phyloP scores from a whole-genome alignment of 2,113 vertebrate genomes.

The Oncorhynchus masou region DNA sequence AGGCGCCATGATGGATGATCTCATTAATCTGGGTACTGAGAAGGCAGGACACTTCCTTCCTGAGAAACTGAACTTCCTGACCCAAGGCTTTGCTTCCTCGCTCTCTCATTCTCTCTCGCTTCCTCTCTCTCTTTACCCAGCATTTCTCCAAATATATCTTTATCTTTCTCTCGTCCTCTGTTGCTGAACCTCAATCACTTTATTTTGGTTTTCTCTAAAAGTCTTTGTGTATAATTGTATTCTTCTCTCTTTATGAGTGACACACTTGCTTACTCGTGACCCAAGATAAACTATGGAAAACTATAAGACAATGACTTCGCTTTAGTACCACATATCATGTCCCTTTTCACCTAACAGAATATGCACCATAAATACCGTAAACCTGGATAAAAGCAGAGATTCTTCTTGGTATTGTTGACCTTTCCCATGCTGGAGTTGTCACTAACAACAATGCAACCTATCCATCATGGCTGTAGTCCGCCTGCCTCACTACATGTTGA shows the following conservation, averaged over 20 bases:
- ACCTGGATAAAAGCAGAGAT: background rate
- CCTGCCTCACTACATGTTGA: constrained; percentile 29
- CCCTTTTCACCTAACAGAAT: background rate
- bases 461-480: constrained; percentile 45
- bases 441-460: constrained; percentile 30
- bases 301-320: background rate
- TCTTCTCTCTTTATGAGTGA: too few species aligned
- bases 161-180: background rate
- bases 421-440: constrained; percentile 37
- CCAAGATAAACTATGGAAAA: background rate
- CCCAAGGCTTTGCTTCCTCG: constrained; percentile 14
- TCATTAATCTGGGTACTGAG: constrained; percentile 49
- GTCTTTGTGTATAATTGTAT: background rate
- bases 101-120: constrained; percentile 19
- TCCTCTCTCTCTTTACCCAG: constrained; percentile 2
- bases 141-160: background rate
- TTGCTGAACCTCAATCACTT: background rate
- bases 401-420: constrained; percentile 1
- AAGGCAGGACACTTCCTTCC: constrained; percentile 42
- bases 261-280: background rate
- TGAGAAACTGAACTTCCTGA: constrained; percentile 46
- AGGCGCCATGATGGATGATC: constrained; percentile 50
- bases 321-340: background rate
- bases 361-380: background rate
- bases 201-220: background rate